These are phyloP conservation scores for Decapterus maruadsi DNA, from an alignment of 2,797 vertebrate genomes.

Conservation along the genomic window DNA sequence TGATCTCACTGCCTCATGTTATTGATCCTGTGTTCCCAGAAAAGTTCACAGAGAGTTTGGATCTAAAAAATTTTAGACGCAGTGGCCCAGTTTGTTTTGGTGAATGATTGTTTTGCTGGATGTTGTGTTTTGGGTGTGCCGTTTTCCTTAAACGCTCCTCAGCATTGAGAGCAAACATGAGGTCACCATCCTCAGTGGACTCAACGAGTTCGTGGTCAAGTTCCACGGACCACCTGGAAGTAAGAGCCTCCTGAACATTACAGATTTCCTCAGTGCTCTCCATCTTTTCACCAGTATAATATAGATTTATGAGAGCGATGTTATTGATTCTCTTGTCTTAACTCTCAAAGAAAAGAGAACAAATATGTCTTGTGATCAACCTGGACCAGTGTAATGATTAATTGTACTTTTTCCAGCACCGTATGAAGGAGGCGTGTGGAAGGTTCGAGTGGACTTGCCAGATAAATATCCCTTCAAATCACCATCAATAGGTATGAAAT, in stretches of 20 bases:
- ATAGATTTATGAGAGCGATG: neutral
- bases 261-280: neutral
- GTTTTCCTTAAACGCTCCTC: conserved; percentile 85
- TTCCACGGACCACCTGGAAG: conserved; percentile 97
- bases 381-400: neutral
- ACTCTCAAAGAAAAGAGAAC: neutral
- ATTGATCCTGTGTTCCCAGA: conserved; percentile 32
- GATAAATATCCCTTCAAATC: conserved; percentile 99
- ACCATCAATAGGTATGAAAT: conserved; percentile 94
- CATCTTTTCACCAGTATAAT: neutral
- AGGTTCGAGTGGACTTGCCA: conserved; percentile 97
- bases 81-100: neutral
- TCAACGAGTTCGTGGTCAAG: conserved; percentile 98
- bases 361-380: neutral
- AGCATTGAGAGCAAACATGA: conserved; percentile 98
- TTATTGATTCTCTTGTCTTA: neutral
- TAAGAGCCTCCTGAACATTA: conserved; percentile 82
- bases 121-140: neutral
- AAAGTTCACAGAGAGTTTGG: conserved; percentile 5
- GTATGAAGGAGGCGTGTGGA: conserved; percentile 97
- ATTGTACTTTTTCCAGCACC: conserved; percentile 84
- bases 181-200: conserved; percentile 96
- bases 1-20: conserved; percentile 52
- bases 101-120: neutral
- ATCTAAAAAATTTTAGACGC: neutral